These are phyloP conservation scores for Diaphora mendica DNA, from an alignment of 2,888 invertebrate genomes.

Conservation along the genomic window DNA sequence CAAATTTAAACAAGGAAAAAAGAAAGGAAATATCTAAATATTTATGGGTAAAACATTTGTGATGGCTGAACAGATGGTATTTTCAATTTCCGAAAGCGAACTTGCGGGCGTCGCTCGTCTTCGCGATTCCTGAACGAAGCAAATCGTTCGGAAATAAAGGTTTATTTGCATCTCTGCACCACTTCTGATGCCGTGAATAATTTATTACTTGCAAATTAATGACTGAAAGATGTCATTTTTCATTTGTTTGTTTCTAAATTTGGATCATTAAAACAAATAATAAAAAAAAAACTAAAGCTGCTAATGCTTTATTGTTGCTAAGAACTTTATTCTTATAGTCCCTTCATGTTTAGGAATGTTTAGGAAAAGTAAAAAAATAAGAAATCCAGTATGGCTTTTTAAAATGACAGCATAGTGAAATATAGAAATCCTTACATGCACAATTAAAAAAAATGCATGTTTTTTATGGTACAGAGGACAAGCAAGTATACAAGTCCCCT, in stretches of 20 bases:
- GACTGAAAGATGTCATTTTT: slow-evolving; percentile 12
- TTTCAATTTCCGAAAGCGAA: slow-evolving; percentile 50
- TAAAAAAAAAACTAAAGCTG: not conserved
- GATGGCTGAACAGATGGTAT: slow-evolving; percentile 47
- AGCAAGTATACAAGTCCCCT: too few relatives aligned
- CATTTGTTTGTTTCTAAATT: slow-evolving; percentile 10
- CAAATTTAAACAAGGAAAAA: slow-evolving; percentile 19
- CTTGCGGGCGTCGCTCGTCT: slow-evolving; percentile 21
- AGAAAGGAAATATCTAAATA: slow-evolving; percentile 39
- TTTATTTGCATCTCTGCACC: slow-evolving; percentile 53
- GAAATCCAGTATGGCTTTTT: not conserved
- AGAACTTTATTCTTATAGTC: not conserved
- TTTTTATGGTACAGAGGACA: too few relatives aligned
- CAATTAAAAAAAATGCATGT: too few relatives aligned
- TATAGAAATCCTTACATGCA: too few relatives aligned
- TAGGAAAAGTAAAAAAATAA: too few relatives aligned
- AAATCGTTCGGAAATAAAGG: slow-evolving; percentile 51
- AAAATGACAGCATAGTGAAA: not conserved
- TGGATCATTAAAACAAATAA: slow-evolving; percentile 6
- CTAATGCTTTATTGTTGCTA: too few relatives aligned
- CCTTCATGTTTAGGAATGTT: too few relatives aligned
- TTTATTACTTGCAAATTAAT: slow-evolving; percentile 34
- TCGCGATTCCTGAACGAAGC: slow-evolving; percentile 33
- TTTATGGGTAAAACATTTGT: slow-evolving; percentile 43
- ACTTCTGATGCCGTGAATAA: slow-evolving; percentile 32